phyloP scores from a whole-genome alignment of 1,140 invertebrate genomes.

The Palaemon carinicauda region DNA sequence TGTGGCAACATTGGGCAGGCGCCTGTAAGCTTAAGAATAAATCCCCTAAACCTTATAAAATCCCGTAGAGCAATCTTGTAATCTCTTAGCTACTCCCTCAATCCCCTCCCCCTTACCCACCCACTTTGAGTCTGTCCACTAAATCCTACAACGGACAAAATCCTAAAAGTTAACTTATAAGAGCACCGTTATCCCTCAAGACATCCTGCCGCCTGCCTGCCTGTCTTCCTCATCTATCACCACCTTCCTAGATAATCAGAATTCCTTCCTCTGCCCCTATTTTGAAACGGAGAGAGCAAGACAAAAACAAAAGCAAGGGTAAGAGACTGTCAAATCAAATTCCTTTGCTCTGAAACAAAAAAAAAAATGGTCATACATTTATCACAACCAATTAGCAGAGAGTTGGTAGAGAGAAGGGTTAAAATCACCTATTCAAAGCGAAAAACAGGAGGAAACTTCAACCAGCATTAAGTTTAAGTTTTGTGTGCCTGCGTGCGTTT shows the following conservation, averaged over 20 bases:
- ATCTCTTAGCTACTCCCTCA: not conserved
- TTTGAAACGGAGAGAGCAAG: too few species aligned
- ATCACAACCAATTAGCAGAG: too few species aligned
- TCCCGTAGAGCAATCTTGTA: conserved; percentile 14
- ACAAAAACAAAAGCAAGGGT: too few species aligned
- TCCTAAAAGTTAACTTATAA: too few species aligned
- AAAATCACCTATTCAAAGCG: too few species aligned
- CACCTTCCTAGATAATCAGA: not conserved
- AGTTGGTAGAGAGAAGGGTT: too few species aligned
- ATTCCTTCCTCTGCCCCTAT: not conserved
- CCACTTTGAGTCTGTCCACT: not conserved
- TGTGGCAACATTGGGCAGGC: conserved; percentile 2
- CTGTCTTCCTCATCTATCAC: not conserved
- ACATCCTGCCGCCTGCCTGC: not conserved
- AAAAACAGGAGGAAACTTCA: too few species aligned
- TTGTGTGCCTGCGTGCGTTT: not conserved
- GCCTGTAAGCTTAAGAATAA: not conserved
- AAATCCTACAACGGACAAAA: not conserved
- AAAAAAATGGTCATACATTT: too few species aligned
- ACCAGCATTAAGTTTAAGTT: not conserved
- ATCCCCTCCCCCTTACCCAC: not conserved
- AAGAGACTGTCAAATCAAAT: too few species aligned
- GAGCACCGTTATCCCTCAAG: not conserved
- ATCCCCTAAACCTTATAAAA: not conserved
- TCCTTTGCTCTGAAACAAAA: too few species aligned